Evolutionary conservation across 2,113 vertebrate species (phyloP), one percentile per base, ranked within the genome.

Genomic region (Seriola quinqueradiata): DNA sequence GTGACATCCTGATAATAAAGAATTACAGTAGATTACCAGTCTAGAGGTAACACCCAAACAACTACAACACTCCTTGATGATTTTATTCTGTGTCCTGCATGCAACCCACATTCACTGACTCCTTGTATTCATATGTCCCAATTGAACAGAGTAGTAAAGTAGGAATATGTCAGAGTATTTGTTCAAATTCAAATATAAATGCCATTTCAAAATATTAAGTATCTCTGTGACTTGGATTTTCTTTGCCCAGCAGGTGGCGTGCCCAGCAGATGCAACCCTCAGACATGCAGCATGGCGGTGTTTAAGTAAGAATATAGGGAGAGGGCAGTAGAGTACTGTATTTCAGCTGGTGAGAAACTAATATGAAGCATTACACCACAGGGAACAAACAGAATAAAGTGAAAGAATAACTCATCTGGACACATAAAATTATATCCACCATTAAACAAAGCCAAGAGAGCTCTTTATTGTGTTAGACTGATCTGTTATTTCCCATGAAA

Each of bases 271-370:
- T 1, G 0, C 64, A 8, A 1, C 3, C 17, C 38, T 38, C 48
- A 60, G 42, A 36, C 4, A 4, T 63, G 63, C 64, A 8, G 23
- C 19, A 1, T 23, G 19, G 21, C n/a, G 34, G 86, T 72, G 79
- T 65, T 84, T 11, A 17, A 55, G 46, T 58, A 1, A 9, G 38
- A 40, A 64, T 5, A 32, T 70, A 87, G 85, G 17, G 50, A 89
- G 89, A 82, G 89, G 89, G 92, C 87, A 90, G 92, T 57, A 91
- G 85, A 91, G 89, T 1, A 74, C 89, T 70, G 71, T 46, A 57
- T 34, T 60, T 8, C 57, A 60, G 60, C 65, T 75, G 46, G 3
- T 63, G 23, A 23, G 44, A 44, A 32, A 50, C 42, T 14, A 10
- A 40, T 4, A 6, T 21, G 8, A 71, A 40, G 34, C 64, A 23